Conservation (phyloP, 2,113 vertebrate genomes). For the Oreochromis aureus region DNA sequence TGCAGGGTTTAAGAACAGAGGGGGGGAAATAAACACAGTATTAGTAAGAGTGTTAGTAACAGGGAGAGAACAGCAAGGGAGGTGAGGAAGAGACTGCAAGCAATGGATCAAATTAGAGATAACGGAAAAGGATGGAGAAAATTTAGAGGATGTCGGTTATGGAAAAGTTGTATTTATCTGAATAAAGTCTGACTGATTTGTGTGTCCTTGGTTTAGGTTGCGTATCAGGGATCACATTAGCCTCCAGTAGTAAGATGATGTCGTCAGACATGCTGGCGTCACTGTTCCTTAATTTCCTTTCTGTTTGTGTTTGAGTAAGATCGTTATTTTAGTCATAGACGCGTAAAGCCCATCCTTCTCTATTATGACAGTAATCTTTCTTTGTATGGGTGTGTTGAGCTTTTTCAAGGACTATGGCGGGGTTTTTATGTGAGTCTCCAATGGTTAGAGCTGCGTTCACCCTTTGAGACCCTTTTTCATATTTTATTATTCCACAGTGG, state of each 20-base stretch:
- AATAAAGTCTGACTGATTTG: neutral
- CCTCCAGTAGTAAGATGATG: neutral
- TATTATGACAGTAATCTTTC: neutral
- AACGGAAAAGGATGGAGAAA: neutral
- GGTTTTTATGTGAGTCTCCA: neutral
- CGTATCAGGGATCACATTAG: neutral
- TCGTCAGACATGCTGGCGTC: neutral
- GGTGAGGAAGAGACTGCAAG: neutral
- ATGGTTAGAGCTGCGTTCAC: neutral
- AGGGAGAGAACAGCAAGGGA: neutral
- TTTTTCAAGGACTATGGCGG: neutral
- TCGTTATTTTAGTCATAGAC: neutral
- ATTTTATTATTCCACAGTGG: neutral
- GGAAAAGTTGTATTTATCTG: neutral
- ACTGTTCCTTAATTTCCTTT: neutral
- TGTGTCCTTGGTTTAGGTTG: neutral
- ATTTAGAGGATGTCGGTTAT: neutral
- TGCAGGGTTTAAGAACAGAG: neutral
- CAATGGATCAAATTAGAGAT: neutral
- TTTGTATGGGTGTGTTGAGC: neutral
- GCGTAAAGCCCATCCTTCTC: fast-evolving
- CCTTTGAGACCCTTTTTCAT: neutral
- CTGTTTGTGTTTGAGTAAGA: neutral
- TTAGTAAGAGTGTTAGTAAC: conserved; percentile 60
- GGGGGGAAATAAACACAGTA: conserved; percentile 39